Evolutionary conservation across 2,113 vertebrate genomes (phyloP), one percentile per base, ranked within the genome.

Genomic region (Psilopogon haemacephalus): DNA sequence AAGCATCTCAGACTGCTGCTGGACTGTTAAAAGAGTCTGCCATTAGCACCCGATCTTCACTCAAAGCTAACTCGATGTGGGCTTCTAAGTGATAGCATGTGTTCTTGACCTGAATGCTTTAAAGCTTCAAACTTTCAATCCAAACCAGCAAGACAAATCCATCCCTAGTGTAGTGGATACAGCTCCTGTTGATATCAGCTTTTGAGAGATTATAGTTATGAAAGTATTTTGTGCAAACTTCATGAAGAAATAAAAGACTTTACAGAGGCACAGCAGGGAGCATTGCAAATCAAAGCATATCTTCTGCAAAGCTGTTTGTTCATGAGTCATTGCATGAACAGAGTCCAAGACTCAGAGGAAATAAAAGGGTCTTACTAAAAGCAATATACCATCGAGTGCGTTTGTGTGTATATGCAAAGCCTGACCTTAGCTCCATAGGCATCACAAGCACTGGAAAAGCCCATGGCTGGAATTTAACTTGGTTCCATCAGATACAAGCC

Each of bases 251-350:
- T 92, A 87, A 93, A 96, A 92, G 65, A 56, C 69, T 92, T 87
- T 78, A 91, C 89, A 81, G 85, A 85, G 68, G 44, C 91, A 78
- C 82, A 91, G 94, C 89, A 88, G 94, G 95, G 79, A 96, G 65
- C 79, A 86, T 91, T 94, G 81, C 94, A 95, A 95, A 94, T 93
- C 91, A 95, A 95, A 96, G 87, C 75, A 85, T 94, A 83, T 63
- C 24, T 94, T 96, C 79, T 94, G 93, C 64, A 94, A 91, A 89
- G 91, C 94, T 95, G 79, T 96, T 94, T 94, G 94, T 82, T 94
- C 72, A 83, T 96, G 96, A 96, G 85, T 96, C 96, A 96, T 74
- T 88, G 42, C 73, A 68, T 94, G 95, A 96, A 95, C 80, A 58
- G 85, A 95, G 56, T 94, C 96, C 96, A 96, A 89, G 83, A 74